Base-by-base conservation (phyloP, 2,888 invertebrate genomes). In the Acanthopleura granulata region DNA sequence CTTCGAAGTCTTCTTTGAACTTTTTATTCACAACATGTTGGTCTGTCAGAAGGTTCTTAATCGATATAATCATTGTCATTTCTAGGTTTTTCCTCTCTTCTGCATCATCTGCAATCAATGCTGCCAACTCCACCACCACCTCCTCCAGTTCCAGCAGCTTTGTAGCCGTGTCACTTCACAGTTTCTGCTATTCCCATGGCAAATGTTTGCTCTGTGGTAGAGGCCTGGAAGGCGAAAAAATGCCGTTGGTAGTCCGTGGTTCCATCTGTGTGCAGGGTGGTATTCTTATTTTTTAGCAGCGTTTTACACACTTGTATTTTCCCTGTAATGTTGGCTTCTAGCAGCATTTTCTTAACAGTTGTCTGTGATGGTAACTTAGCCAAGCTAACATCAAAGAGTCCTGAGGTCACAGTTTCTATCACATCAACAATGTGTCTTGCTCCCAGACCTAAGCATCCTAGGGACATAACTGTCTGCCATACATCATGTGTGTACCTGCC, bases 251-350 rank as follows among this genome's bases (percentile, higher is more conserved):
- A 22, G 22, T 62, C 62, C 25, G 62, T 62, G 11, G 62, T 62
- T 12, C 62, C 62, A 62, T 62, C 62, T 12, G 62, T 22, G 22
- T 62, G 62, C 12, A 62, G 62, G n/a, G 62, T 62, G 15, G 62
- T 62, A 22, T 62, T 62, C 22, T 62, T 22, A 14, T n/a, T 62
- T 12, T 15, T 15, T 12, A 62, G 62, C 15, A 62, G 25, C 12
- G 62, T 22, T n/a, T 62, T 22, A 22, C 62, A 62, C 12, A 62
- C 62, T 62, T 62, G 62, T 12, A 62, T n/a, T 62, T 62, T 62
- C 22, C 62, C 62, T 12, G 22, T n/a, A n/a, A n/a, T n/a, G n/a
- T n/a, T n/a, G n/a, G n/a, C n/a, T n/a, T n/a, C n/a, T n/a, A n/a
- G n/a, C 62, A 62, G 22, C 22, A 12, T 62, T 22, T 12, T 18